Conservation (phyloP, 2,888 invertebrate genomes). For the Gisinianus flammeolus region DNA sequence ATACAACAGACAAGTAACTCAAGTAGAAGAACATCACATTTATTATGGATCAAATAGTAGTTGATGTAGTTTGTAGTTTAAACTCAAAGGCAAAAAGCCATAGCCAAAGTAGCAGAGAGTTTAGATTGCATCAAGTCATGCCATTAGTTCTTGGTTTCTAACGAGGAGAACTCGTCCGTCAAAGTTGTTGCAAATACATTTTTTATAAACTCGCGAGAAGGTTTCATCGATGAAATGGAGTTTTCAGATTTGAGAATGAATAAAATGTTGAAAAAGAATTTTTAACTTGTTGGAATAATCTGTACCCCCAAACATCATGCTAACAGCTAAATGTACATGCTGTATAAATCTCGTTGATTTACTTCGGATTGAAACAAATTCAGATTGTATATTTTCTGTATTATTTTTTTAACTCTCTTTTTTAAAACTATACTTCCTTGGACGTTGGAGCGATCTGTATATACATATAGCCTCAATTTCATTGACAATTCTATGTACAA, state of each 20-base stretch:
- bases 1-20: not conserved
- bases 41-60: too few relatives aligned
- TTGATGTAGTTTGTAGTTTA: not conserved
- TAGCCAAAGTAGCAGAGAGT: not conserved
- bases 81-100: not conserved
- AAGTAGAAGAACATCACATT: not conserved
- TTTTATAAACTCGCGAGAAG: not conserved
- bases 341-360: too few relatives aligned
- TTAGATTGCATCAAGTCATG: constrained; percentile 26
- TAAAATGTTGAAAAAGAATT: not conserved
- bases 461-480: too few relatives aligned
- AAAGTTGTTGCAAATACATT: not conserved
- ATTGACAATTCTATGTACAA: not conserved
- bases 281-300: not conserved
- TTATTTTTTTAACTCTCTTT: too few relatives aligned
- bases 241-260: not conserved
- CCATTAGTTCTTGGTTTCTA: not conserved
- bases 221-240: not conserved
- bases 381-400: too few relatives aligned
- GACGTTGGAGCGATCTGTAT: too few relatives aligned
- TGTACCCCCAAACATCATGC: not conserved
- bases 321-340: not conserved
- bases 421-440: too few relatives aligned
- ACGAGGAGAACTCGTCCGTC: not conserved
- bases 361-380: too few relatives aligned